Conservation (phyloP, 1,140 invertebrate genomes). For the Eumaeus atala region DNA sequence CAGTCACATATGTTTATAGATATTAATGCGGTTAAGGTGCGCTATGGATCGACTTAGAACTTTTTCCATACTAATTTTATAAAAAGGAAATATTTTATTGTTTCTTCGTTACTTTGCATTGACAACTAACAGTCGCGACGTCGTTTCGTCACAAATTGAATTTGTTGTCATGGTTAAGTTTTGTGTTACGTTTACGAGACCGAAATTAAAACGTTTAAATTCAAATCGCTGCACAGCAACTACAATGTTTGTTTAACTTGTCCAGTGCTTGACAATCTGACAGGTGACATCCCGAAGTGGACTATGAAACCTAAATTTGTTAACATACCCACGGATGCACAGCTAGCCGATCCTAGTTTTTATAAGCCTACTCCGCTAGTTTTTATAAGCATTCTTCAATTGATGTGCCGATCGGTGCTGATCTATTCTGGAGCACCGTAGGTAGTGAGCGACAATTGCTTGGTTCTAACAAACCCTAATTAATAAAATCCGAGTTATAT, state of each 20-base stretch:
- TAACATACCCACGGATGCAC: conserved; percentile 1
- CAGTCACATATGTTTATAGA: no score
- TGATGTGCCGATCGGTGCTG: conserved; percentile 12
- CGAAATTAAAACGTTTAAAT: conserved; percentile 9
- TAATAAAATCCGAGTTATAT: conserved; percentile 19
- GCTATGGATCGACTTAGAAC: no score
- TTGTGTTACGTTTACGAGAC: no score
- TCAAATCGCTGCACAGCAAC: conserved; percentile 17
- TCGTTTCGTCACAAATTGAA: no score
- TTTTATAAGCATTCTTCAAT: conserved; percentile 13
- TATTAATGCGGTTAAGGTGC: no score
- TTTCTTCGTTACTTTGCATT: no score
- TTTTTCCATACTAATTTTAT: no score
- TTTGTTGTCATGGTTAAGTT: no score
- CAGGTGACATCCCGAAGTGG: conserved; percentile 16
- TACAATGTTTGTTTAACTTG: conserved; percentile 14
- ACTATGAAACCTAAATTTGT: conserved; percentile 9
- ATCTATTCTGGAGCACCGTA: conserved; percentile 14
- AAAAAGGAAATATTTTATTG: no score
- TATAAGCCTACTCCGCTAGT: conserved; percentile 8
- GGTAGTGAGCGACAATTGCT: conserved; percentile 4
- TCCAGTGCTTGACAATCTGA: conserved; percentile 17
- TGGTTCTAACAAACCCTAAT: conserved; percentile 13
- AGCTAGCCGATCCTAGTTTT: conserved; percentile 13
- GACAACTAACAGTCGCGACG: no score